Evolutionary conservation across 2,888 invertebrate genomes (phyloP).

Genomic region (Xestoiulus laeticollis): DNA sequence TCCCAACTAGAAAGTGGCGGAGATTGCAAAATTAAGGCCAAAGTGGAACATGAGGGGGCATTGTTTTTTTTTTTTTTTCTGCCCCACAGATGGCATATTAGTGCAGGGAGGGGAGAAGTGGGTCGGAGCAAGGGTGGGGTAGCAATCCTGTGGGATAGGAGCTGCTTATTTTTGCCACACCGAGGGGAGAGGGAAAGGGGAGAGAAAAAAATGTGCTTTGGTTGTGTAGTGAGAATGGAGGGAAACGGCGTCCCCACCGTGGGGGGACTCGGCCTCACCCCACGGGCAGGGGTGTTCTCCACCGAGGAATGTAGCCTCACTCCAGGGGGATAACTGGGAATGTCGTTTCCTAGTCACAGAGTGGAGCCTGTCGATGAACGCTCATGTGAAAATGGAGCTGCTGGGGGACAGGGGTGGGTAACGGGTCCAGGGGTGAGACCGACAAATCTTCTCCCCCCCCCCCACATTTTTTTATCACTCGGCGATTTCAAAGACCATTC

Average conservation of each 20-base stretch:
- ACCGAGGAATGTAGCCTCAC: slow-evolving; percentile 46
- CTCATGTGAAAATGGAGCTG: not conserved
- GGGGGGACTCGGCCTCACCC: slow-evolving; percentile 16
- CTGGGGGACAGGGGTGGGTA: not conserved
- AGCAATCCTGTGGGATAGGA: slow-evolving; percentile 38
- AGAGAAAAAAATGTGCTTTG: not conserved
- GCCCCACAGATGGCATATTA: slow-evolving; percentile 44
- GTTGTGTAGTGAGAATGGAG: slow-evolving; percentile 1
- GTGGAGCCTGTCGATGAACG: not conserved
- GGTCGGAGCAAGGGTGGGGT: slow-evolving; percentile 47
- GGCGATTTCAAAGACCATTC: not conserved
- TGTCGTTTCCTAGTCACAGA: slow-evolving; percentile 26
- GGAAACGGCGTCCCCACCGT: not conserved
- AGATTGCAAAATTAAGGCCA: not conserved
- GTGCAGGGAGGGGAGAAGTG: slow-evolving; percentile 8
- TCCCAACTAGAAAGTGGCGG: not conserved
- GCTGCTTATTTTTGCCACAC: slow-evolving; percentile 2
- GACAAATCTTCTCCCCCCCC: not conserved
- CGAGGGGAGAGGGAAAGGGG: slow-evolving; percentile 21
- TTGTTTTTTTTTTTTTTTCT: slow-evolving; percentile 30
- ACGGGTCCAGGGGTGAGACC: not conserved
- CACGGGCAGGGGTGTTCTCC: slow-evolving; percentile 44
- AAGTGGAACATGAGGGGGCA: slow-evolving; percentile 23
- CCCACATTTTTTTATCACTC: not conserved
- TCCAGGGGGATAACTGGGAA: slow-evolving; percentile 43